Percentiles rank a stretch among this genome's conserved stretches.
These are phyloP conservation scores for Leptoteleia sp. DNA, from an alignment of 1,140 invertebrate species.

Conservation along the genomic window DNA sequence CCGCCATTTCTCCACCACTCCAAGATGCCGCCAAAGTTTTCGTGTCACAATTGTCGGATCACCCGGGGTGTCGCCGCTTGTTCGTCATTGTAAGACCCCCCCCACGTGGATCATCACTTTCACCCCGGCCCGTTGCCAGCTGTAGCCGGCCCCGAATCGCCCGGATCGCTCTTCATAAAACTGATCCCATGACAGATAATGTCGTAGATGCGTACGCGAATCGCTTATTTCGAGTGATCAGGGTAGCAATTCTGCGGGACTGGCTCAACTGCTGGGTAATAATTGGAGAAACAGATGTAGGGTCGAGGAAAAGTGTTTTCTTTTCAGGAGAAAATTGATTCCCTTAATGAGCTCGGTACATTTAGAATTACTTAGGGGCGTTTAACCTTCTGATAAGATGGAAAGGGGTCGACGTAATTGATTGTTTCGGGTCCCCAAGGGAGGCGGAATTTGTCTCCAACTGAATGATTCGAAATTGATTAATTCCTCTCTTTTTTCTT, in stretches of 20 bases:
- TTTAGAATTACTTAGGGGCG: constrained; percentile 4
- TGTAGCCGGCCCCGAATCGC: constrained; percentile 4
- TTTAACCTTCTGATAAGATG: constrained; percentile 18
- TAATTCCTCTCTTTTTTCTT: too few species aligned
- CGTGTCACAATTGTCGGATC: constrained; percentile 7
- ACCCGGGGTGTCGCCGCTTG: not conserved
- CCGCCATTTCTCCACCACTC: constrained; percentile 17
- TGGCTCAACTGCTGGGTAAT: constrained; percentile 8
- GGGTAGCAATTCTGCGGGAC: constrained; percentile 12
- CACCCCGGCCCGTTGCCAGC: not conserved
- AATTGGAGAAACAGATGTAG: constrained; percentile 5
- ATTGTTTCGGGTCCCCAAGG: not conserved
- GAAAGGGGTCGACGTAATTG: not conserved
- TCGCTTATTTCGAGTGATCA: constrained; percentile 5
- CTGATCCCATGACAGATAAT: constrained; percentile 10
- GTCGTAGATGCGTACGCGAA: constrained; percentile 6
- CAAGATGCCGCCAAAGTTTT: constrained; percentile 5
- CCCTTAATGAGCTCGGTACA: constrained; percentile 9
- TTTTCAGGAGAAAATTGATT: constrained; percentile 12
- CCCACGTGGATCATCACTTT: too few species aligned
- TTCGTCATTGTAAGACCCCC: too few species aligned
- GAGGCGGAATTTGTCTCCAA: too few species aligned
- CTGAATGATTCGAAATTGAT: too few species aligned
- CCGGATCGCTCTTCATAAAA: constrained; percentile 5
- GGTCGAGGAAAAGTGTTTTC: constrained; percentile 1